Base-by-base conservation (phyloP, 2,888 invertebrate species). In the Myopa testacea region DNA sequence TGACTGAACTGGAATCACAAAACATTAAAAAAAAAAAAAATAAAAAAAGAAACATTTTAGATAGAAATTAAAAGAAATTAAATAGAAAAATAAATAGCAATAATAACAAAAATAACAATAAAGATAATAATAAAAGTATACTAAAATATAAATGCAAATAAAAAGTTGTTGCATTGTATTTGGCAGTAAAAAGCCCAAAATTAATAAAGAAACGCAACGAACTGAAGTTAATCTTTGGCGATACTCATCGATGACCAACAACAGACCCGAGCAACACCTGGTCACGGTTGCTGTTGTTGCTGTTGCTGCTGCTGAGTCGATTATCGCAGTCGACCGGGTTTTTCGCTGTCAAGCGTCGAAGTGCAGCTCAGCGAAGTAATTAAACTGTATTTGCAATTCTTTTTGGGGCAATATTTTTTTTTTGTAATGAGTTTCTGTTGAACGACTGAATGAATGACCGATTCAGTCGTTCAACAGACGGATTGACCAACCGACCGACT, bases 191-290 rank as follows among this genome's bases (percentile, higher is more conserved):
- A 6, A 68, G n/a, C 40, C 40, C 8, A 3, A 34, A 45, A 40
- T 68, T n/a, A 68, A 40, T 68, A 4, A 68, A 68, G 19, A 45
- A 68, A n/a, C 40, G 26, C 40, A 34, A n/a, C 5, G 0, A 40
- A 68, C 26, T 26, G 26, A 1, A 26, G 26, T 26, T 26, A 26
- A 26, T 26, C 26, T 26, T 2, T 26, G 26, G 4, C n/a, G 14
- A 38, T 68, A n/a, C n/a, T 4, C 19, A 40, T 68, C 67, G 67
- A 68, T 68, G 45, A 68, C 67, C n/a, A 50, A 40, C 67, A 68
- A 45, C 58, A 16, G 16, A 58, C 16, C 3, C 8, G n/a, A 58
- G 19, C 40, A 45, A 40, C 67, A 68, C 19, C 40, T 68, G 67
- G 67, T 14, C 40, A n/a, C n/a, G 10, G 19, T 40, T 38, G 16